Base-by-base conservation (phyloP, 2,888 invertebrate genomes). In the Fabriciana adippe region DNA sequence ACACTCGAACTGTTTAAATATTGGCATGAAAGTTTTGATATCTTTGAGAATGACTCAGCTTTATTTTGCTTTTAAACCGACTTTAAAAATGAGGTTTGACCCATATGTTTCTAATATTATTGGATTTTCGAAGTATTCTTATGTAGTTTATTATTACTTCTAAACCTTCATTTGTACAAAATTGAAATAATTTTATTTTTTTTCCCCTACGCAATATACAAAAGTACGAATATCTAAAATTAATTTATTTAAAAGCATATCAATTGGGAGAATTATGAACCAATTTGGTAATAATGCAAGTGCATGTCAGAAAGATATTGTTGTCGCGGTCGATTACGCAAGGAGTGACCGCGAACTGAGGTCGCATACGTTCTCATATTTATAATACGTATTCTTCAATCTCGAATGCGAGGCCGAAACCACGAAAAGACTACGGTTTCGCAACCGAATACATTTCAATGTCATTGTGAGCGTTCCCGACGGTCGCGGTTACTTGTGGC, bases 371-470 rank as follows among this genome's bases (percentile, higher is more conserved):
- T 89, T 91, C 92, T 90, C 90, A 89, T 91, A 90, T 90, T 90
- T 90, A 88, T 87, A 87, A 86, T 88, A 90, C 88, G 89, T 90
- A 90, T 90, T 91, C 91, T 90, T 91, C 89, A 87, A 89, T 91
- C 89, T 88, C 84, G 79, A 82, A 81, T 79, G 81, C 83, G 81
- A 86, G 84, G 86, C 86, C 90, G 80, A 81, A 84, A 84, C 81
- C 86, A 88, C 90, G 83, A 90, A 92, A 91, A 92, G 87, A 88
- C 85, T 87, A 87, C 82, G 82, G 85, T 92, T 92, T 92, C 92
- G 91, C 90, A 92, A 92, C 83, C 71, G 77, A 79, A 77, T 83
- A 76, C 76, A 81, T 82, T 90, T 90, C 92, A 92, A 92, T 92
- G 92, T 92, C 92, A 90, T 79, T 85, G 83, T 79, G 79, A 85